These are phyloP conservation scores for Drosophila anceps DNA, from an alignment of 2,888 invertebrate species.

Conservation along the genomic window DNA sequence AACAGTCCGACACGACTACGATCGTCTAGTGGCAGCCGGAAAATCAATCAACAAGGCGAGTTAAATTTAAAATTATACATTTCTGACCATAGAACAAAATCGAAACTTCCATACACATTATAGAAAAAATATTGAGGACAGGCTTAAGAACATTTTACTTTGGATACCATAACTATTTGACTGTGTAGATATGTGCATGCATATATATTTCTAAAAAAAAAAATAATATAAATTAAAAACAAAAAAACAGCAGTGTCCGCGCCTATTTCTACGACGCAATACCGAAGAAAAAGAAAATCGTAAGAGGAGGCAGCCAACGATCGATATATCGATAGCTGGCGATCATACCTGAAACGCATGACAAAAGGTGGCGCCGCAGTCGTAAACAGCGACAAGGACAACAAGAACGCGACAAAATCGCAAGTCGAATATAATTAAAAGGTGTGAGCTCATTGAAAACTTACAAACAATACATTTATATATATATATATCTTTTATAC, in stretches of 20 bases:
- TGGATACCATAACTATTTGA: conserved; percentile 19
- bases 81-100: conserved; percentile 29
- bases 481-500: not conserved
- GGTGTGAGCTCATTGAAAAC: conserved; percentile 45
- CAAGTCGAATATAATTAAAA: conserved; percentile 14
- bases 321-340: conserved; percentile 40
- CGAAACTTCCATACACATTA: conserved; percentile 31
- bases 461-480: not conserved
- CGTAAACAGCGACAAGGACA: conserved; percentile 33
- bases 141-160: conserved; percentile 18
- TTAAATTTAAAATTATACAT: conserved; percentile 38
- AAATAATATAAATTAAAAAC: not conserved
- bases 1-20: not conserved
- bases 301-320: conserved; percentile 17
- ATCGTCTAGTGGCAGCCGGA: conserved; percentile 35
- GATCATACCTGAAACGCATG: conserved; percentile 40
- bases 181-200: conserved; percentile 23
- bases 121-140: conserved; percentile 19
- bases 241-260: conserved; percentile 24
- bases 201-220: conserved; percentile 27
- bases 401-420: conserved; percentile 7
- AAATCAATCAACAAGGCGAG: conserved; percentile 45
- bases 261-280: conserved; percentile 59
- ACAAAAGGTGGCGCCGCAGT: conserved; percentile 40
- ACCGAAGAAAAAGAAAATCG: conserved; percentile 17